A percentile compares a stretch with the other conserved stretches of the same genome.
These are phyloP conservation scores for Eledona agricola DNA, from an alignment of 2,888 invertebrate species.

Conservation along the genomic window DNA sequence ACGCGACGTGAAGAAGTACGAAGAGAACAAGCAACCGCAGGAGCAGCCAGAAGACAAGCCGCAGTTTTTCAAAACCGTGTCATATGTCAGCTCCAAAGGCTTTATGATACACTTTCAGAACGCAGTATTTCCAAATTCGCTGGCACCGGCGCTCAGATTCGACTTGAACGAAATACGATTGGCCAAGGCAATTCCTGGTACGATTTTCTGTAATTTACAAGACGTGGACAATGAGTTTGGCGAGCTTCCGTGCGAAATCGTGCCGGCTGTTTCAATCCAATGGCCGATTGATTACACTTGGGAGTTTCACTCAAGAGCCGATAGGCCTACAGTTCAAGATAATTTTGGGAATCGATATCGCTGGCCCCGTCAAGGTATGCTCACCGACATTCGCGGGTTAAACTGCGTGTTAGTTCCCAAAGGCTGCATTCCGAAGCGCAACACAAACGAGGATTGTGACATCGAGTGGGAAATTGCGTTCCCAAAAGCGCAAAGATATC, in stretches of 20 bases:
- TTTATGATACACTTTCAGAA: constrained; percentile 76
- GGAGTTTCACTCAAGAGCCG: constrained; percentile 72
- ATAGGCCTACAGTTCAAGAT: constrained; percentile 66
- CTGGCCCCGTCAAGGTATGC: constrained; percentile 77
- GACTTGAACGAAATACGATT: constrained; percentile 64
- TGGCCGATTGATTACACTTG: constrained; percentile 79
- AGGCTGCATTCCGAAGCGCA: constrained; percentile 72
- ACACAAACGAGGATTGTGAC: constrained; percentile 65
- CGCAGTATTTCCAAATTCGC: constrained; percentile 69
- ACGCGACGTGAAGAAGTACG: constrained; percentile 61
- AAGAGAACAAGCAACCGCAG: constrained; percentile 56
- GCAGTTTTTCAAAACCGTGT: constrained; percentile 50
- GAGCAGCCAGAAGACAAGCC: constrained; percentile 40
- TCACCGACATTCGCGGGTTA: constrained; percentile 71
- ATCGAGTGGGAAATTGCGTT: constrained; percentile 83
- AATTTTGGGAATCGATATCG: constrained; percentile 68
- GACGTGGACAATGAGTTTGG: constrained; percentile 57
- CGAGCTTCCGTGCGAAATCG: constrained; percentile 69
- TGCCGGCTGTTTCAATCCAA: constrained; percentile 74
- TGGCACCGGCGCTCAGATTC: constrained; percentile 70
- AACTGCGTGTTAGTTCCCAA: constrained; percentile 77
- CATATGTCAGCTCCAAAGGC: constrained; percentile 71
- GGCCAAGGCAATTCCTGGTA: constrained; percentile 71
- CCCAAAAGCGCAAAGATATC: constrained; percentile 77
- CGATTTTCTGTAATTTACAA: constrained; percentile 67